These are phyloP conservation scores for Odontomyia ornata DNA, from an alignment of 2,888 invertebrate genomes.

Conservation along the genomic window DNA sequence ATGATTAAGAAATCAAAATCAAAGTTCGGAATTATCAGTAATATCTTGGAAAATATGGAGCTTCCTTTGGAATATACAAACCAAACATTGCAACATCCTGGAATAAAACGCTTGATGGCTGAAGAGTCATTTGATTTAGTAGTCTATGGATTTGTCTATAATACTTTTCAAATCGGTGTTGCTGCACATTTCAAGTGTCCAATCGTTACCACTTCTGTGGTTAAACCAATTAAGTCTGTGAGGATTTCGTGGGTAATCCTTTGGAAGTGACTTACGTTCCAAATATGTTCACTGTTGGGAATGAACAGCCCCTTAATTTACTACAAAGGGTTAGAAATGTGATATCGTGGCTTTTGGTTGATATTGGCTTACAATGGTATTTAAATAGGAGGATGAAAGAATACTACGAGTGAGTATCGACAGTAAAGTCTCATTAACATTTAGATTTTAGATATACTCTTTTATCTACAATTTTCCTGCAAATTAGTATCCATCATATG, in stretches of 20 bases:
- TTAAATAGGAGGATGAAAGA: neutral
- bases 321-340: conserved; percentile 21
- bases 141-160: conserved; percentile 33
- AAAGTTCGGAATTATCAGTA: neutral
- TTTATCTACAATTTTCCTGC: conserved; percentile 44
- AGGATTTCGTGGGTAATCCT: conserved; percentile 27
- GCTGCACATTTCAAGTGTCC: conserved; percentile 49
- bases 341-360: neutral
- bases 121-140: conserved; percentile 46
- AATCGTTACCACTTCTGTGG: conserved; percentile 14
- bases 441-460: too few species aligned
- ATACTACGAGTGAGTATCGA: conserved; percentile 17
- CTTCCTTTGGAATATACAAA: neutral
- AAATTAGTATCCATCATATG: conserved; percentile 44
- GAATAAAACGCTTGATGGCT: conserved; percentile 12
- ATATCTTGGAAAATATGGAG: too few species aligned
- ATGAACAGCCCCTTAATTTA: conserved; percentile 23
- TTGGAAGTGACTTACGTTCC: conserved; percentile 26
- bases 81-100: too few species aligned
- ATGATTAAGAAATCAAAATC: too few species aligned
- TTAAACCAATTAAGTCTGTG: neutral
- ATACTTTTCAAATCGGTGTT: conserved; percentile 36
- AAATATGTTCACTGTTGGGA: neutral
- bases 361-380: neutral
- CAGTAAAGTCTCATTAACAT: too few species aligned